These are phyloP conservation scores for Temnothorax nylanderi DNA, from an alignment of 1,140 invertebrate species.

Conservation along the genomic window DNA sequence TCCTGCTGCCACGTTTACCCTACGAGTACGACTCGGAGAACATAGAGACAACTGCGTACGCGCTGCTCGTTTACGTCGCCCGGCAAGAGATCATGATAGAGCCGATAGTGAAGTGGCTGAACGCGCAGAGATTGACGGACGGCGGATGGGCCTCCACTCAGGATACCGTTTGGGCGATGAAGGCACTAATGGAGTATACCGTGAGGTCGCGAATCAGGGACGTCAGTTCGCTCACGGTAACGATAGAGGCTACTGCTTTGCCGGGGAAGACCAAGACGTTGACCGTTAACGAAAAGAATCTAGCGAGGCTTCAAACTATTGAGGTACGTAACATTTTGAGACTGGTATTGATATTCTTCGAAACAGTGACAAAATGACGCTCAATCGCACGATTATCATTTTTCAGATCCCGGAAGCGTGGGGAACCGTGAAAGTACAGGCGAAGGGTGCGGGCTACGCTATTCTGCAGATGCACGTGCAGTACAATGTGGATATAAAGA, in stretches of 20 bases:
- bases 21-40: slow-evolving; percentile 96
- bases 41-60: slow-evolving; percentile 97
- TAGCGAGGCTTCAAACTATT: slow-evolving; percentile 91
- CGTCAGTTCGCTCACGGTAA: slow-evolving; percentile 93
- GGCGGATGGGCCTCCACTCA: slow-evolving; percentile 98
- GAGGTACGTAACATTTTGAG: slow-evolving; percentile 86
- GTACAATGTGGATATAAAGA: slow-evolving; percentile 96
- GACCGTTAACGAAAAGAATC: slow-evolving; percentile 91
- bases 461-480: slow-evolving; percentile 97
- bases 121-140: slow-evolving; percentile 95
- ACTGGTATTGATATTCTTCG: neutral
- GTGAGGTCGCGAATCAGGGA: slow-evolving; percentile 93
- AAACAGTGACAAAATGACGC: neutral
- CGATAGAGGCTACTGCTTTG: slow-evolving; percentile 94
- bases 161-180: slow-evolving; percentile 95
- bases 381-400: slow-evolving; percentile 1
- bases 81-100: slow-evolving; percentile 93
- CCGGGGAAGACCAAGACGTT: slow-evolving; percentile 89
- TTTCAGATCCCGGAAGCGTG: slow-evolving; percentile 94
- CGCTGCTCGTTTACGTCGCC: slow-evolving; percentile 94
- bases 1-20: slow-evolving; percentile 93
- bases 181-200: slow-evolving; percentile 96
- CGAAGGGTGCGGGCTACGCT: slow-evolving; percentile 95
- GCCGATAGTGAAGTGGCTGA: slow-evolving; percentile 97
- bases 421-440: slow-evolving; percentile 96